phyloP scores from a whole-genome alignment of 2,797 vertebrate genomes.

The Margarornis squamiger region DNA sequence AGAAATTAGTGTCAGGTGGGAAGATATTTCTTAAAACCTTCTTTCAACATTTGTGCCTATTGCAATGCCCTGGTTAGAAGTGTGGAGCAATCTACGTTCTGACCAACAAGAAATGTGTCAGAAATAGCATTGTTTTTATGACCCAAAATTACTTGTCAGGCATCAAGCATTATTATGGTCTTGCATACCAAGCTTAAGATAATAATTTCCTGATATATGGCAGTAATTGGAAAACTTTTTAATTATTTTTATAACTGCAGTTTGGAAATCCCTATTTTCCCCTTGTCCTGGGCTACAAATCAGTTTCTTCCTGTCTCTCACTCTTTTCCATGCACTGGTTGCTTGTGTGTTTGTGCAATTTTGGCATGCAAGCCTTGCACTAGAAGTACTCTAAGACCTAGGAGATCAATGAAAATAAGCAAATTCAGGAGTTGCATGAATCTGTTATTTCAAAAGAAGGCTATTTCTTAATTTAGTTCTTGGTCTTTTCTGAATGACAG shows the following conservation, averaged over 20 bases:
- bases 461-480: background rate
- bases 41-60: constrained; percentile 38
- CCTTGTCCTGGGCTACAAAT: background rate
- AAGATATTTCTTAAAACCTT: constrained; percentile 50
- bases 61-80: background rate
- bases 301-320: background rate
- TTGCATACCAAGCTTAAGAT: background rate
- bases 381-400: background rate
- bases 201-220: background rate
- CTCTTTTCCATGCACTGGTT: background rate
- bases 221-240: background rate
- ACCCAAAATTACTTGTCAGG: background rate
- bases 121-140: background rate
- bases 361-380: background rate
- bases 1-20: constrained; percentile 56
- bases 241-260: background rate
- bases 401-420: background rate
- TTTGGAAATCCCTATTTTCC: background rate
- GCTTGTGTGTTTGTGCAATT: background rate
- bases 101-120: background rate
- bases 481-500: background rate
- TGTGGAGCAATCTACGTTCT: constrained; percentile 17
- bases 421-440: background rate
- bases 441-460: background rate
- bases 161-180: background rate